phyloP scores from a whole-genome alignment of 1,140 invertebrate species.

The Halesus radiatus region DNA sequence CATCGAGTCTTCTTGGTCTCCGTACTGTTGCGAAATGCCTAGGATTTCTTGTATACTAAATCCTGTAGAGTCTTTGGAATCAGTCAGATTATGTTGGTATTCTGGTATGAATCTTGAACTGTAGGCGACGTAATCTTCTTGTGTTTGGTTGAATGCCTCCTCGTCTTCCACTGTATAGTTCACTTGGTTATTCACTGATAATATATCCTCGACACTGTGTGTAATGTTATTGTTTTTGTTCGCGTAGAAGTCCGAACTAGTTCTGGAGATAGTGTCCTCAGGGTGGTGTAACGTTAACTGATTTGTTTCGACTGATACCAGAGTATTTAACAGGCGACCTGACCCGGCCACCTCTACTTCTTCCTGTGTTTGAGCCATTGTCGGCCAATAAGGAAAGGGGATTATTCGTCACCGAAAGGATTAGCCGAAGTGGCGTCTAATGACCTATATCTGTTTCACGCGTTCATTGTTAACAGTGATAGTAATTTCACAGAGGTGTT shows the following conservation, averaged over 20 bases:
- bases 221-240: constrained; percentile 57
- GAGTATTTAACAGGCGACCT: not conserved
- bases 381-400: constrained; percentile 32
- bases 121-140: constrained; percentile 33
- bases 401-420: constrained; percentile 27
- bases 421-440: not conserved
- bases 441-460: too few relatives aligned
- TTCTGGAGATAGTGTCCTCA: constrained; percentile 13
- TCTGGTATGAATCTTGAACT: constrained; percentile 61
- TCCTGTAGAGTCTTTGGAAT: constrained; percentile 67
- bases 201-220: constrained; percentile 67
- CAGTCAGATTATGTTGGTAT: constrained; percentile 62
- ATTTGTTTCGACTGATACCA: not conserved
- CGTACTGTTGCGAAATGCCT: constrained; percentile 64
- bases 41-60: constrained; percentile 70
- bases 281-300: constrained; percentile 26
- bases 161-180: constrained; percentile 32
- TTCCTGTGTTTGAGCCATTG: constrained; percentile 36
- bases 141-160: constrained; percentile 10
- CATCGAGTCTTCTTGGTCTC: constrained; percentile 60
- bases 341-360: not conserved
- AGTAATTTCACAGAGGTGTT: too few relatives aligned
- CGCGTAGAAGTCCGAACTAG: constrained; percentile 36
- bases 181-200: constrained; percentile 58
- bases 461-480: too few relatives aligned